Base-by-base conservation (phyloP, 1,140 invertebrate genomes). In the Phocides pigmalion region DNA sequence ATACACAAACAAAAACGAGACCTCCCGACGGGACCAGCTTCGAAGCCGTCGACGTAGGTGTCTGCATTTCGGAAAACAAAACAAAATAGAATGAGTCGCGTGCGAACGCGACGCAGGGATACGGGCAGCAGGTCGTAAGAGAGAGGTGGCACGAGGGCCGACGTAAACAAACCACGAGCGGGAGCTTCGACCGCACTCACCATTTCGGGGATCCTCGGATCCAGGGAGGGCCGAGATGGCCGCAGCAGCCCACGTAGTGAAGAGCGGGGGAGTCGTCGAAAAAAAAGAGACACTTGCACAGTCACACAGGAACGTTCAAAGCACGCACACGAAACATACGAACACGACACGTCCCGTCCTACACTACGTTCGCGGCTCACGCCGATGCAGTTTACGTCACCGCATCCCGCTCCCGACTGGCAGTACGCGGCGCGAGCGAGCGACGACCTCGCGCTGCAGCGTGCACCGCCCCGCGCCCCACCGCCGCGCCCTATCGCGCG, bases 351-450 rank as follows among this genome's bases (percentile, higher is more conserved):
- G 82, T 90, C 83, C 85, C 85, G 85, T 86, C 81, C 85, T 87
- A 89, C 88, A 89, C 85, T 90, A 90, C 85, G 84, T 76, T 83
- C 53, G 76, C 87, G 88, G 85, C 88, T 81, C 82, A 74, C 81
- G 87, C 88, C 88, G 82, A 78, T 90, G 88, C 88, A 90, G 84
- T 88, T 85, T 89, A 89, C 88, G 88, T 90, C 88, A 90, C 88
- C 88, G 88, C 88, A 90, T 89, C 88, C 88, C 88, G 88, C 88
- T 90, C 86, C 88, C 84, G 86, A 90, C 88, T 90, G 88, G 79
- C 86, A 41, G 70, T 63, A 62, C 79, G 75, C 78, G 73, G 72
- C 72, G 84, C 82, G 79, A 82, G 86, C 88, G 85, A 88, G 79
- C 86, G 84, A 87, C 87, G 86, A 89, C 84, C 86, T 87, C 86